Percentiles rank a stretch among this genome's conserved stretches.
Evolutionary conservation across 2,113 vertebrate species (phyloP).

Genomic region (Pedionomus torquatus): DNA sequence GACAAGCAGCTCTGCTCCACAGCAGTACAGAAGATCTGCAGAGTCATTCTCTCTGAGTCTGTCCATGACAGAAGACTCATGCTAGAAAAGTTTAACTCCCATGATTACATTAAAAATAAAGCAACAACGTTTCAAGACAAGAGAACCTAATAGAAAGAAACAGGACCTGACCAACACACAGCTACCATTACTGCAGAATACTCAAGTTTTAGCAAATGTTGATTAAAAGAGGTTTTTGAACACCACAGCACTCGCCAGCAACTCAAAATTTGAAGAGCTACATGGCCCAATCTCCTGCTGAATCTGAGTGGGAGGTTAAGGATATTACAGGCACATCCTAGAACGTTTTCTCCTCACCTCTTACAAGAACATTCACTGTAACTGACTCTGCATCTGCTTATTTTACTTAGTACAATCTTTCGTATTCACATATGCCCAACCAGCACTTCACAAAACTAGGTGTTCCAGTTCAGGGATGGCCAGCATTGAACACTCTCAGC

Average conservation of each 20-base stretch:
- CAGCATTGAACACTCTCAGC: not conserved
- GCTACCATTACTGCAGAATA: not conserved
- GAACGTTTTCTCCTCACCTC: not conserved
- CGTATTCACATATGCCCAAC: not conserved
- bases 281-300: not conserved
- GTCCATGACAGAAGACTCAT: not conserved
- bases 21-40: not conserved
- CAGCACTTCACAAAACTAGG: not conserved
- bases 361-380: not conserved
- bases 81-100: not conserved
- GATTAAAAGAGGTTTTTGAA: not conserved
- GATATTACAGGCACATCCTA: not conserved
- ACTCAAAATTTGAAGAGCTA: not conserved
- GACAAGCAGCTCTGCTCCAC: not conserved
- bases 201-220: not conserved
- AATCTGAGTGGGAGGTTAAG: not conserved
- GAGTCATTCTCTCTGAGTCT: slow-evolving; percentile 13
- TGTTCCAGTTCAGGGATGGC: not conserved
- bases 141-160: not conserved
- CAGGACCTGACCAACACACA: not conserved
- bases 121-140: not conserved
- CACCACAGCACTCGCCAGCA: not conserved
- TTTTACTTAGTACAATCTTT: not conserved
- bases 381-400: not conserved
- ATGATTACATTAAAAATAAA: not conserved